Conservation (phyloP, 2,797 vertebrate species). For the Smutsia temminckii region DNA sequence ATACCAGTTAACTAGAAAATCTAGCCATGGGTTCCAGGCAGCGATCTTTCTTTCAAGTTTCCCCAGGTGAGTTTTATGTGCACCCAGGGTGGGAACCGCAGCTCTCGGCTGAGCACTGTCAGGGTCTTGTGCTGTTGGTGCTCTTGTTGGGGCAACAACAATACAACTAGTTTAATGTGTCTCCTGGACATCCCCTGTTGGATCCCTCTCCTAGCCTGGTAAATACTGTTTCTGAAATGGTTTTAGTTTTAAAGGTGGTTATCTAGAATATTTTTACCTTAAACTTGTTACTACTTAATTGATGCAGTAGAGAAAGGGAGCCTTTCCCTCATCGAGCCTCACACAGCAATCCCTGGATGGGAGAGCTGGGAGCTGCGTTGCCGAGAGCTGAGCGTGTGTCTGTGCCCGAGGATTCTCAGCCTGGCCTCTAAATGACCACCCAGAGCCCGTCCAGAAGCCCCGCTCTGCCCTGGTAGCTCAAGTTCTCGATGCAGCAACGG, state of each 20-base stretch:
- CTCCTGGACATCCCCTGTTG: background rate
- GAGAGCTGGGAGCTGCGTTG: background rate
- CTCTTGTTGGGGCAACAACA: background rate
- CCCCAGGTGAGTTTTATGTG: background rate
- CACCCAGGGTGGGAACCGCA: background rate
- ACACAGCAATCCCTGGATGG: background rate
- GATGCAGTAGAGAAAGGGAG: background rate
- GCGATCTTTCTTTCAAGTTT: background rate
- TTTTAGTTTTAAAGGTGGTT: conserved; percentile 42
- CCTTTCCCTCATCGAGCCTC: background rate
- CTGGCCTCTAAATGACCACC: conserved; percentile 67
- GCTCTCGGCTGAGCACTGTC: background rate
- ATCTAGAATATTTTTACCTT: background rate
- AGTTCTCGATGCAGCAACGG: conserved; percentile 59
- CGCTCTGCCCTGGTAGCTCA: background rate
- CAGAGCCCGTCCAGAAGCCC: conserved; percentile 70
- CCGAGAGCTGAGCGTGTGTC: conserved; percentile 31
- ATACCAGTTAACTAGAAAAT: background rate
- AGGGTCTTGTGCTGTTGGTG: background rate
- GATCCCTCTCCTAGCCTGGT: background rate
- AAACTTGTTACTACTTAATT: background rate
- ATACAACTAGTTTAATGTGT: too few species aligned
- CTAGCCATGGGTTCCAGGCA: background rate
- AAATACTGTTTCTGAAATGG: conserved; percentile 40
- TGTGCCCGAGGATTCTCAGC: conserved; percentile 44